A percentile compares a stretch with the other conserved stretches of the same genome.
These are phyloP conservation scores for Hippasteria phrygiana DNA, from an alignment of 53 echinoderm and acorn worm genomes.

Conservation along the genomic window DNA sequence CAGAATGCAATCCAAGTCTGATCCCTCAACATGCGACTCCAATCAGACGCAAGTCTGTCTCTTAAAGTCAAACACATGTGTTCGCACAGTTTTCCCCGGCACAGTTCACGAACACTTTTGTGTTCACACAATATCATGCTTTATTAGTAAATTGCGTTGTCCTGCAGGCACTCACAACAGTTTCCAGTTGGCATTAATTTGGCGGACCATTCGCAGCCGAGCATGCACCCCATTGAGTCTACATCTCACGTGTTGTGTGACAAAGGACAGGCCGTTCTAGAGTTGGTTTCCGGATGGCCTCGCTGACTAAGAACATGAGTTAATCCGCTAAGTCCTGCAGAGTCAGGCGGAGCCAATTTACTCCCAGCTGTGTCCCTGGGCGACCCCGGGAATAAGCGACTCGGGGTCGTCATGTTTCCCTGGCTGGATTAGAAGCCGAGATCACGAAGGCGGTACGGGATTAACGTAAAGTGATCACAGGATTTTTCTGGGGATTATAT, in stretches of 20 bases:
- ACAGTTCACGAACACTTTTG: too few species aligned
- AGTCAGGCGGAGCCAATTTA: constrained; percentile 21
- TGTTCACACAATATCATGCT: neutral
- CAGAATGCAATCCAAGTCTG: neutral
- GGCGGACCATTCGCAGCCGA: neutral
- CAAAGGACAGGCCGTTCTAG: neutral
- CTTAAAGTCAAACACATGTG: neutral
- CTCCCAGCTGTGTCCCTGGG: neutral
- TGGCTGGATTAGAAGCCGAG: neutral
- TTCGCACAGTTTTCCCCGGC: too few species aligned
- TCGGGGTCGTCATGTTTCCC: neutral
- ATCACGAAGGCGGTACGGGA: constrained; percentile 11
- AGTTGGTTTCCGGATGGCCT: constrained; percentile 16
- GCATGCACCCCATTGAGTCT: neutral
- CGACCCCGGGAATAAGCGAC: neutral
- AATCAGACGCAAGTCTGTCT: neutral
- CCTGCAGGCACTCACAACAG: neutral
- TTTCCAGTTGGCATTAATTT: neutral
- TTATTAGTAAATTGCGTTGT: neutral
- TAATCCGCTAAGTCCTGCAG: constrained; percentile 9
- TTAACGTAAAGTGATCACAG: constrained; percentile 4
- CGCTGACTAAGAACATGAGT: constrained; percentile 54
- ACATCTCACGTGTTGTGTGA: neutral
- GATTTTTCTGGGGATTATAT: constrained; percentile 1
- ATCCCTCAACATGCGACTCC: neutral